These are phyloP conservation scores for Hydra vulgaris DNA, from an alignment of 30 jellyfish, hydroid and myxozoan species.

Conservation along the genomic window DNA sequence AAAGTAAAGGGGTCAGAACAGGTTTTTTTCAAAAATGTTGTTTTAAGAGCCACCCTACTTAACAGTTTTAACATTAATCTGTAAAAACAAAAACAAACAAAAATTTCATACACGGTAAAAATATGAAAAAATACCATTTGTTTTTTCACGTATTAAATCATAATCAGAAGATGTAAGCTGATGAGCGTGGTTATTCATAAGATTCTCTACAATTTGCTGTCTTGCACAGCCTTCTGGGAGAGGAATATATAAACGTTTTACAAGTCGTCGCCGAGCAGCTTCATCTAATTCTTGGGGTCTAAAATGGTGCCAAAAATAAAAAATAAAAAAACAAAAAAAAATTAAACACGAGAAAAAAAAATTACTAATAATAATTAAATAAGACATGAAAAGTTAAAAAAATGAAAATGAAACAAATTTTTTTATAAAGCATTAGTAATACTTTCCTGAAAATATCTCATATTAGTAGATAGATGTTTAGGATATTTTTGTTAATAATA, in stretches of 20 bases:
- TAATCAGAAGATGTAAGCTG: constrained; percentile 29
- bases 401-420: background rate
- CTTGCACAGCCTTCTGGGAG: constrained; percentile 82
- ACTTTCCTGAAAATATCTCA: too few relatives aligned
- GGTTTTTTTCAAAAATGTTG: too few relatives aligned
- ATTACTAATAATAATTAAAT: background rate
- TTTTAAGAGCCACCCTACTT: too few relatives aligned
- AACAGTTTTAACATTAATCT: too few relatives aligned
- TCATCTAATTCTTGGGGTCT: constrained; percentile 94
- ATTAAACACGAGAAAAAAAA: background rate
- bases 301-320: background rate
- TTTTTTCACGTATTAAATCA: constrained; percentile 22
- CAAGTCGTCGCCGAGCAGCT: constrained; percentile 93
- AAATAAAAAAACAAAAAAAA: too few relatives aligned
- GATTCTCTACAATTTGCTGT: constrained; percentile 58
- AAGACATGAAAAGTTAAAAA: background rate
- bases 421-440: background rate
- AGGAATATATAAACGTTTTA: constrained; percentile 75
- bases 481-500: too few relatives aligned
- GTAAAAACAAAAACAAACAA: too few relatives aligned
- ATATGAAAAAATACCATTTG: constrained; percentile 50
- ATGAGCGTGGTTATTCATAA: constrained; percentile 48
- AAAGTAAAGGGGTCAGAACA: too few relatives aligned
- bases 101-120: too few relatives aligned
- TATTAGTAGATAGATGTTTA: too few relatives aligned